A percentile compares a stretch with the other conserved stretches of the same genome.
Evolutionary conservation across 2,888 invertebrate species (phyloP).

Genomic region (Melinaea menophilus): DNA sequence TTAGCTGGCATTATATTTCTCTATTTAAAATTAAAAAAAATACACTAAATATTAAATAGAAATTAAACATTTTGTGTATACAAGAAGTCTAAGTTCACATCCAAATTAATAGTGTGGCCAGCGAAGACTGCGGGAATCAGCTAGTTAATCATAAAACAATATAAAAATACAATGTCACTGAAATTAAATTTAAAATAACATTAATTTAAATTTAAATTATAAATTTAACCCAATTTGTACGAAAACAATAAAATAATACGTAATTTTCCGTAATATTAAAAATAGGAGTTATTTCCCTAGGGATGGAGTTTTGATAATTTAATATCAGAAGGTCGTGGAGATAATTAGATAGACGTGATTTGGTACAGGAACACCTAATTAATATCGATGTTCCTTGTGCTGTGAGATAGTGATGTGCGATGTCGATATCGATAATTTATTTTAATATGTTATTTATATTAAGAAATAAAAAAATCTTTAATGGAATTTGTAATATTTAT

Average conservation of each 20-base stretch:
- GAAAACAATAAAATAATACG: slow-evolving; percentile 24
- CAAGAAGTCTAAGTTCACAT: too few species aligned
- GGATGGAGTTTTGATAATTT: slow-evolving; percentile 59
- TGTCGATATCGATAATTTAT: slow-evolving; percentile 17
- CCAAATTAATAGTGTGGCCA: too few species aligned
- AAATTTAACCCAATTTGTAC: not conserved
- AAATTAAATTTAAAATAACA: too few species aligned
- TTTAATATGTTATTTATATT: slow-evolving; percentile 2
- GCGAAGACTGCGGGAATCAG: too few species aligned
- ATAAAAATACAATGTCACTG: too few species aligned
- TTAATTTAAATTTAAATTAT: not conserved
- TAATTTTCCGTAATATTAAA: slow-evolving; percentile 64
- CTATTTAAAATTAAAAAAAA: too few species aligned
- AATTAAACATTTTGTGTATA: too few species aligned
- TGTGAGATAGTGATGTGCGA: slow-evolving; percentile 44
- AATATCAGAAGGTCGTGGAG: slow-evolving; percentile 69
- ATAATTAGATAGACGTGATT: slow-evolving; percentile 77
- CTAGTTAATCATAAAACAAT: too few species aligned
- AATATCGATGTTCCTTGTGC: slow-evolving; percentile 76
- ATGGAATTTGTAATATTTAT: too few species aligned
- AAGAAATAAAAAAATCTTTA: too few species aligned
- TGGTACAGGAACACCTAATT: slow-evolving; percentile 70
- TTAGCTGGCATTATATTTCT: too few species aligned
- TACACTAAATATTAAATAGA: too few species aligned
- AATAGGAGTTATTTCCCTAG: slow-evolving; percentile 64